Percentiles rank a stretch among this genome's conserved stretches.
Evolutionary conservation across 2,888 invertebrate species (phyloP).

Genomic region (Orthonevra nobilis): DNA sequence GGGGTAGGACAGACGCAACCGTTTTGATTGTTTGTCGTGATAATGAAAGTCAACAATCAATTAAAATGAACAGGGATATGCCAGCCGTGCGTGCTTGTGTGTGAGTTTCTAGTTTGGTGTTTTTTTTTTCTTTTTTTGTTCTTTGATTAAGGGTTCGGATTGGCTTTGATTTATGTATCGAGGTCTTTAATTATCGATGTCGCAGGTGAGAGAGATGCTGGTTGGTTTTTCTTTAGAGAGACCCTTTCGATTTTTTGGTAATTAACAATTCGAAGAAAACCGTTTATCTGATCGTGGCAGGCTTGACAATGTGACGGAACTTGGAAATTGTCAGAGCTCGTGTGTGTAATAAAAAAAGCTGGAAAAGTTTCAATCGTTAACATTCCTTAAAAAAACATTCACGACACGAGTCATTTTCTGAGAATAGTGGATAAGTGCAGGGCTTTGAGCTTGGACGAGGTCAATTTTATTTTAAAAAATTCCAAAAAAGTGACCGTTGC

Average conservation of each 20-base stretch:
- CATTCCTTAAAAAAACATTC: no score
- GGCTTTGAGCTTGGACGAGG: no score
- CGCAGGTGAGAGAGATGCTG: conserved; percentile 48
- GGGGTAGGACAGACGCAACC: conserved; percentile 47
- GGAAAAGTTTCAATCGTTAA: no score
- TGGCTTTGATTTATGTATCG: conserved; percentile 48
- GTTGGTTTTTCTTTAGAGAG: conserved; percentile 1
- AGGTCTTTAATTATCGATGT: conserved; percentile 44
- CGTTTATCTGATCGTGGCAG: conserved; percentile 35
- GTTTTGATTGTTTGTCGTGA: conserved; percentile 67
- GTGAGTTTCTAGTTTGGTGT: background rate
- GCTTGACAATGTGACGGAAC: conserved; percentile 4
- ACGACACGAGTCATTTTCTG: no score
- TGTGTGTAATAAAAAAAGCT: no score
- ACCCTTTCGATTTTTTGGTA: conserved; percentile 11
- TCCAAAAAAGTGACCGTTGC: no score
- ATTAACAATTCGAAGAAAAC: conserved; percentile 53
- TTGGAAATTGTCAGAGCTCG: background rate
- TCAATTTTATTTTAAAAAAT: no score
- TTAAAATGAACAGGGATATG: conserved; percentile 42
- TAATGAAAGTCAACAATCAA: conserved; percentile 67
- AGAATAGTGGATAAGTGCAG: no score
- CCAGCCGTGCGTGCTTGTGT: background rate
- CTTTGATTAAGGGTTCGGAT: conserved; percentile 53
- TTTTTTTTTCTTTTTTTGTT: no score